Evolutionary conservation across 2,797 vertebrate genomes (phyloP).

Genomic region (Acipenser ruthenus): DNA sequence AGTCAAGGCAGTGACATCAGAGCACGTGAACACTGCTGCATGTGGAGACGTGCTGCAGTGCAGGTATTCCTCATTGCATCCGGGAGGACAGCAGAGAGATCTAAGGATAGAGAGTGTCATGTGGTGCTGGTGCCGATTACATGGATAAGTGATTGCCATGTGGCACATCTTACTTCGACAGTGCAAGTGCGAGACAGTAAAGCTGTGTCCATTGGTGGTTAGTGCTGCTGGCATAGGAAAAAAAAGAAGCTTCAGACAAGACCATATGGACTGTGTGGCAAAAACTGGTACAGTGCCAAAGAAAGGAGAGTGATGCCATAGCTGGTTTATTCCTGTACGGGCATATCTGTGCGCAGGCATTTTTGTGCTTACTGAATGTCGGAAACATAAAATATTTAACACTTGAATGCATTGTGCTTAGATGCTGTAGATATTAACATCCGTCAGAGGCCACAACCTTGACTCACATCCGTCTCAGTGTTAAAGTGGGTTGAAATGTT

Average conservation of each 20-base stretch:
- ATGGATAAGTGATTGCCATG: background rate
- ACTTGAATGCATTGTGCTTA: too few species aligned
- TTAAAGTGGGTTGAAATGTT: too few species aligned
- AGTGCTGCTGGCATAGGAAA: background rate
- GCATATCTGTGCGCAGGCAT: too few species aligned
- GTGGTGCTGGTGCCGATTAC: background rate
- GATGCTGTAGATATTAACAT: too few species aligned
- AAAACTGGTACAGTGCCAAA: background rate
- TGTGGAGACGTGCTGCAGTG: conserved; percentile 2
- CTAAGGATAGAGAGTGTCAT: background rate
- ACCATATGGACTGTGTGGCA: background rate
- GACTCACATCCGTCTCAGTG: too few species aligned
- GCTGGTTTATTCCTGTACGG: too few species aligned
- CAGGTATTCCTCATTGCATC: background rate
- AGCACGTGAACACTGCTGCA: background rate
- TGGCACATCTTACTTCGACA: background rate
- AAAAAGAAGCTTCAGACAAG: background rate
- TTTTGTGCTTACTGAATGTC: too few species aligned
- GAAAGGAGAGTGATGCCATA: too few species aligned
- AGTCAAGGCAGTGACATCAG: background rate
- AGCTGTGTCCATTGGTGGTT: background rate
- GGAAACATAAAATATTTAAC: too few species aligned
- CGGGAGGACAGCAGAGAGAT: background rate
- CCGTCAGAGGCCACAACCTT: too few species aligned
- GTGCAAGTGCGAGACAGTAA: background rate